Evolutionary conservation across 2,113 vertebrate species (phyloP).

Genomic region (Ictalurus furcatus): DNA sequence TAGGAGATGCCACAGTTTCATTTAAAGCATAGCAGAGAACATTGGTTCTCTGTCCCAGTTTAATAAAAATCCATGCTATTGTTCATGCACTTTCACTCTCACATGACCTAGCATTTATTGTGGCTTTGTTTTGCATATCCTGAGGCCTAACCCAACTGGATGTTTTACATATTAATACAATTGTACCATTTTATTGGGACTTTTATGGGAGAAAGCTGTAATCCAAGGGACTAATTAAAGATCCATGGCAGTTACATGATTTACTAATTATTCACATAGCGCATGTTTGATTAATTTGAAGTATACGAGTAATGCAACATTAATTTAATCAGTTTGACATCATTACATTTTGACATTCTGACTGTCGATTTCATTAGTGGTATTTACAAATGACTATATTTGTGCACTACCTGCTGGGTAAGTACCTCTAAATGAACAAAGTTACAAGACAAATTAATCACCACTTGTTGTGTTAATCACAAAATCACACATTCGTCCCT

Average conservation of each 20-base stretch:
- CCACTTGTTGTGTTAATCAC: neutral
- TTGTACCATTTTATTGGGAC: conserved; percentile 32
- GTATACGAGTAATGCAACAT: neutral
- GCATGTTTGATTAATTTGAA: conserved; percentile 9
- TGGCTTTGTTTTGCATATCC: conserved; percentile 30
- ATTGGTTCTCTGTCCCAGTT: conserved; percentile 32
- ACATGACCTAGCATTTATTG: conserved; percentile 4
- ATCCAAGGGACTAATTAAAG: conserved; percentile 30
- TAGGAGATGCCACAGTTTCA: neutral
- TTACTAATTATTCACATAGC: conserved; percentile 12
- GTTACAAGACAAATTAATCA: neutral
- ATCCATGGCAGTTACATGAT: conserved; percentile 20
- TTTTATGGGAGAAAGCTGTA: conserved; percentile 13
- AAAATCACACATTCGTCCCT: conserved; percentile 8
- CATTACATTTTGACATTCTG: neutral
- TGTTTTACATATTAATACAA: conserved; percentile 27
- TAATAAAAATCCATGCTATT: neutral
- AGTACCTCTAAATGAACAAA: neutral
- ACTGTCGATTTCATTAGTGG: neutral
- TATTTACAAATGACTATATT: neutral
- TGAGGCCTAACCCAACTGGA: conserved; percentile 4
- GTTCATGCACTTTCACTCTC: neutral
- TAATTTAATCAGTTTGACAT: conserved; percentile 28
- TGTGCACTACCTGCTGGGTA: neutral
- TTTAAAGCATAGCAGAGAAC: conserved; percentile 2